A percentile compares a stretch with the other conserved stretches of the same genome.
Evolutionary conservation across 2,797 vertebrate species (phyloP).

Genomic region (Hephaestus fuliginosus): DNA sequence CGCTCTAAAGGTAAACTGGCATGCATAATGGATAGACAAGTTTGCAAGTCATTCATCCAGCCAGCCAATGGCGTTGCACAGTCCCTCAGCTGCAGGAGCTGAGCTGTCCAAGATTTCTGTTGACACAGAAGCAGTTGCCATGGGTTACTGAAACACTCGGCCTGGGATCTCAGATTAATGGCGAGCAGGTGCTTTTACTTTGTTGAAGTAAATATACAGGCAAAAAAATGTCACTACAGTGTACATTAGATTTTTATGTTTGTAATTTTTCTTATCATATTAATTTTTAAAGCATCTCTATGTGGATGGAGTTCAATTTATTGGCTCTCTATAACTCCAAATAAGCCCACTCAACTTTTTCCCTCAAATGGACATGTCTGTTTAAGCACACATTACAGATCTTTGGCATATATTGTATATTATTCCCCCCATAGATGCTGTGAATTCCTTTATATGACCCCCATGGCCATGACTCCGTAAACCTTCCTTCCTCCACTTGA

Average conservation of each 20-base stretch:
- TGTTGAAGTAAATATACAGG: slow-evolving; percentile 7
- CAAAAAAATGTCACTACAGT: neutral
- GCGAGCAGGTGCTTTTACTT: slow-evolving; percentile 57
- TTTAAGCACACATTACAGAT: neutral
- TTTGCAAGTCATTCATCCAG: slow-evolving; percentile 75
- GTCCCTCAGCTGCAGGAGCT: slow-evolving; percentile 52
- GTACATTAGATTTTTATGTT: neutral
- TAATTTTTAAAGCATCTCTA: neutral
- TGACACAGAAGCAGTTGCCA: slow-evolving; percentile 83
- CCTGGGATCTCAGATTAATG: slow-evolving; percentile 62
- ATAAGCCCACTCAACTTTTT: neutral
- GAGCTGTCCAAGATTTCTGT: slow-evolving; percentile 79
- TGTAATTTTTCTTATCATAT: slow-evolving; percentile 4
- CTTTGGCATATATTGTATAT: neutral
- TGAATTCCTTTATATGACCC: neutral
- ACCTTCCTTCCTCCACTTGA: neutral
- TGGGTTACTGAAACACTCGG: slow-evolving; percentile 69
- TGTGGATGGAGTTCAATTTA: neutral
- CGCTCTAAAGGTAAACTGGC: slow-evolving; percentile 74
- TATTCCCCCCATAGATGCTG: neutral
- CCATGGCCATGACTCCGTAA: neutral
- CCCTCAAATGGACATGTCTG: neutral
- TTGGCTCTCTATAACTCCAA: slow-evolving; percentile 2
- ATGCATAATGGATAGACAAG: slow-evolving; percentile 84
- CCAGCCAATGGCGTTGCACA: slow-evolving; percentile 74